These are phyloP conservation scores for Callorhinus ursinus DNA, from an alignment of 2,113 vertebrate genomes.

Conservation along the genomic window DNA sequence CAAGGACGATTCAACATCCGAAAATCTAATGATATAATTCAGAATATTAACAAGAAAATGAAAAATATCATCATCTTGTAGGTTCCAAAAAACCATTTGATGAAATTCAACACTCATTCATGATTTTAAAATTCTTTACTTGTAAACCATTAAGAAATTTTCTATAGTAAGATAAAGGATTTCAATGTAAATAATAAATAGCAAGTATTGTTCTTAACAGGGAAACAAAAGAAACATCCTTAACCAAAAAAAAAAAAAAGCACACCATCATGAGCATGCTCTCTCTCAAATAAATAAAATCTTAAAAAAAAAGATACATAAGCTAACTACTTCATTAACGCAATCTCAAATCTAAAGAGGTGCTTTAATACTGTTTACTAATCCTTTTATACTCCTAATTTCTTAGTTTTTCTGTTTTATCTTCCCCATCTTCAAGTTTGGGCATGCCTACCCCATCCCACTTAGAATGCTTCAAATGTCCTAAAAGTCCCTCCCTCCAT, in stretches of 20 bases:
- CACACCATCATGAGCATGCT: not conserved
- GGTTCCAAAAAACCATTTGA: not conserved
- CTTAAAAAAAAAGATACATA: not conserved
- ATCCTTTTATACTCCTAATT: not conserved
- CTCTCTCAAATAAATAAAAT: not conserved
- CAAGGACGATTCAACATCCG: not conserved
- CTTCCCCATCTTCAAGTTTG: not conserved
- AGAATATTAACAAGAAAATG: not conserved
- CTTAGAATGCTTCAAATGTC: not conserved
- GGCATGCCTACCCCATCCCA: not conserved
- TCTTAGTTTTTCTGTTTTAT: not conserved
- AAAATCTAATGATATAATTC: not conserved
- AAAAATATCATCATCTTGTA: not conserved
- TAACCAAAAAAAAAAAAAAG: no score
- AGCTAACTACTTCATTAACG: not conserved
- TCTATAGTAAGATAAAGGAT: not conserved
- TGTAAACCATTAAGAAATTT: not conserved
- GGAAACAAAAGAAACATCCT: not conserved
- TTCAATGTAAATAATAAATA: not conserved
- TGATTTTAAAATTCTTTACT: conserved; percentile 6
- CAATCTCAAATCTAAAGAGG: not conserved
- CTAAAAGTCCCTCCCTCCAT: not conserved
- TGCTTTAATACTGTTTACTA: not conserved
- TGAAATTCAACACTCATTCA: not conserved
- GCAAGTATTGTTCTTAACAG: not conserved